phyloP scores from a whole-genome alignment of 2,888 invertebrate genomes.

The Ochlodes sylvanus region DNA sequence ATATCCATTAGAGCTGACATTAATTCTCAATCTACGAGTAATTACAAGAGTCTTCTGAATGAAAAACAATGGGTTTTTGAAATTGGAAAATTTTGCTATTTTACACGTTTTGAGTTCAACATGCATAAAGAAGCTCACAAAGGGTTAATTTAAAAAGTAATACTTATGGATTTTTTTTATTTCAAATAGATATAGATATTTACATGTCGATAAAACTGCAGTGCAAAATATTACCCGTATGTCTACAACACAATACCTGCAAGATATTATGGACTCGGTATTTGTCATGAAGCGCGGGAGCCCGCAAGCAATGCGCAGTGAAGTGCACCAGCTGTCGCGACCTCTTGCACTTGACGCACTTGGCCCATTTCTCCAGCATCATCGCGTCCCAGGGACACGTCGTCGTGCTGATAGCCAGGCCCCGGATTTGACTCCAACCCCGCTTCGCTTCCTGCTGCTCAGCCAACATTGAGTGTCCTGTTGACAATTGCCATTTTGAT shows the following conservation, averaged over 20 bases:
- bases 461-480: constrained; percentile 78
- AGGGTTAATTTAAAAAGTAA: too few relatives aligned
- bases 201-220: background rate
- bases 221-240: background rate
- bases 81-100: too few relatives aligned
- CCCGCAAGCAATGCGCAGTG: constrained; percentile 72
- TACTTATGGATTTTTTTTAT: too few relatives aligned
- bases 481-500: background rate
- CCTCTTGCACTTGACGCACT: constrained; percentile 62
- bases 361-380: constrained; percentile 70
- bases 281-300: constrained; percentile 71
- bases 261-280: constrained; percentile 70
- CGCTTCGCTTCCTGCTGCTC: constrained; percentile 67
- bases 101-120: too few relatives aligned
- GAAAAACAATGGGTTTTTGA: too few relatives aligned
- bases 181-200: background rate
- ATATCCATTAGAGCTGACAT: too few relatives aligned
- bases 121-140: too few relatives aligned
- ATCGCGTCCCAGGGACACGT: constrained; percentile 74
- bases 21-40: too few relatives aligned
- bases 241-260: constrained; percentile 55
- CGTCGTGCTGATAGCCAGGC: constrained; percentile 64
- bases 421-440: constrained; percentile 65
- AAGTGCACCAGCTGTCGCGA: constrained; percentile 66
- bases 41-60: too few relatives aligned